Evolutionary conservation across 2,113 vertebrate genomes (phyloP), one percentile per base, ranked within the genome.

Genomic region (Corythornis madagascariensis): DNA sequence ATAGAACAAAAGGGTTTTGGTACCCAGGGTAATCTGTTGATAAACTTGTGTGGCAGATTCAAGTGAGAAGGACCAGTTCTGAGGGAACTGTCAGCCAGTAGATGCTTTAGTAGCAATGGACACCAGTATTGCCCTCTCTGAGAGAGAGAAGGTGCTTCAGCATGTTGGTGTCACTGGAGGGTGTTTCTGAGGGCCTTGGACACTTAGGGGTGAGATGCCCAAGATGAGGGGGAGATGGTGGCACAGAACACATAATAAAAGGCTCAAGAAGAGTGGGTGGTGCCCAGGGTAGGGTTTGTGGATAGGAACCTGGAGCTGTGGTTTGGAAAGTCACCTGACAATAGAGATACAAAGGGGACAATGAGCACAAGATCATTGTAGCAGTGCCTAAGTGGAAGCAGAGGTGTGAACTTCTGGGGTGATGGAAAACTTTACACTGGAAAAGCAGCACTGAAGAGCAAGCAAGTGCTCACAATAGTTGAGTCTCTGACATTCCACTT

Each of bases 201-300:
- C 21, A 16, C 0, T 0, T 6, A 47, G 16, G 59, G 42, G 2
- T 56, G 56, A 42, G 55, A 14, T 43, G 60, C 22, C 11, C 17
- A 42, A 70, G 42, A 48, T 4, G 4, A 66, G 29, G 28, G 28
- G 7, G 47, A 28, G 25, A 19, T 19, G 0, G 0, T 13, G 57
- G 13, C 19, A 22, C 7, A 25, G 57, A 33, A 66, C n/a, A 35
- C 1, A 0, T 10, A 52, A 45, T 28, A 31, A n/a, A 74, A 78
- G 42, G 40, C 12, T 48, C 67, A 42, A 52, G 33, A 88, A 59
- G 22, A 14, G 25, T 82, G 83, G 31, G 13, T 67, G 61, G 21
- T 1, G 2, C 42, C 14, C 12, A 24, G 56, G 45, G 28, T 59
- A 11, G 25, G 50, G 29, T 63, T 67, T 66, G 31, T 15, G 53